Conservation (phyloP, 2,113 vertebrate genomes). For the Plectropomus leopardus region DNA sequence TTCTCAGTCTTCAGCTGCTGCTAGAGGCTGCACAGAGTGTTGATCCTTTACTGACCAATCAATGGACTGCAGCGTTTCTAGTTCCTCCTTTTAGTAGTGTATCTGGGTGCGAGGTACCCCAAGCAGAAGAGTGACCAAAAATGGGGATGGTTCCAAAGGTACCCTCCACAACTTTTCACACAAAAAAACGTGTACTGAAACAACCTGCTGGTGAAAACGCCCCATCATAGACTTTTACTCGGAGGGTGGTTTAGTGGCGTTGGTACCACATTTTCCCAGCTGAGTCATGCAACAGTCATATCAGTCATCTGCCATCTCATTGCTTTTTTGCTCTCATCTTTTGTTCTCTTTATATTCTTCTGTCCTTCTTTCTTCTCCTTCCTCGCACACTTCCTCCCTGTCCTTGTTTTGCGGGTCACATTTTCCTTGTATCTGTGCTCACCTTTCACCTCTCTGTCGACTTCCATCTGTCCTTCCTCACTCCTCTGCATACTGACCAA, state of each 20-base stretch:
- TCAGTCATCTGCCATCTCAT: conserved; percentile 72
- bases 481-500: conserved; percentile 16
- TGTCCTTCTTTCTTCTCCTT: conserved; percentile 33
- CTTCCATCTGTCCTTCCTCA: background rate
- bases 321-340: conserved; percentile 72
- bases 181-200: no score
- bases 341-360: conserved; percentile 54
- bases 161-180: no score
- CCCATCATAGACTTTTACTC: no score
- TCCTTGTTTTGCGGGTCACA: conserved; percentile 43
- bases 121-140: no score
- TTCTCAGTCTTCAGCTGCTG: no score
- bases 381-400: conserved; percentile 42
- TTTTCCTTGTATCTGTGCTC: conserved; percentile 30
- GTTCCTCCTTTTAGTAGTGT: no score
- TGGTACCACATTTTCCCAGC: conserved; percentile 16
- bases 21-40: no score
- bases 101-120: no score
- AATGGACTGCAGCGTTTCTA: no score
- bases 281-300: conserved; percentile 47
- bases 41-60: no score
- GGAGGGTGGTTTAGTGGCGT: background rate
- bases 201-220: no score
- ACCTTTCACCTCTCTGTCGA: conserved; percentile 6
- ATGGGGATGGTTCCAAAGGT: no score